Base-by-base conservation (phyloP, 2,888 invertebrate species). In the Drosophila stalkeri region DNA sequence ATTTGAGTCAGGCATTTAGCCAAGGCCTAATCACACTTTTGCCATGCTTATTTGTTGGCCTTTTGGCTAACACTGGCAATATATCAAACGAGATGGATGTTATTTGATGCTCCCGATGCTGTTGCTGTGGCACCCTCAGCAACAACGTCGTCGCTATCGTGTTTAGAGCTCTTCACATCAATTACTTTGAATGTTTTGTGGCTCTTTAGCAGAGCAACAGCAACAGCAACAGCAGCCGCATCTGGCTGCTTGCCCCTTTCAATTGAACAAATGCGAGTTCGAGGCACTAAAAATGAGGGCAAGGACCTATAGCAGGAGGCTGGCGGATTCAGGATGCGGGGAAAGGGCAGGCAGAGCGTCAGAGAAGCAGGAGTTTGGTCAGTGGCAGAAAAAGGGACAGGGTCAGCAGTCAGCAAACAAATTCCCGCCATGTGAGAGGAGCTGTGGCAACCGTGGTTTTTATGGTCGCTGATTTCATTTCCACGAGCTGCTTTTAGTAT, bases 141-240 rank as follows among this genome's bases (percentile, higher is more conserved):
- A 27, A 37, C 59, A 33, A 51, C 14, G 33, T 33, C 51, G 51
- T 27, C 51, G 51, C 33, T 18, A 51, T 57, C 68, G 49, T n/a
- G 54, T 43, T 77, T 63, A 67, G 64, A 65, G 75, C 81, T 70
- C 75, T 67, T 72, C 73, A 80, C 77, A 85, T 86, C 84, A 89
- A 85, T 89, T 89, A 85, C 89, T 75, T 72, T 89, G 74, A 86
- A 79, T 79, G 84, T 76, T 75, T 70, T 68, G 66, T 60, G 72
- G 73, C 63, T 37, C 31, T 43, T 31, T 33, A 51, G 51, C 35
- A 52, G 33, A 51, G n/a, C 33, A 23, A 61, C 23, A 64, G 47
- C 56, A 55, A 12, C 31, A 23, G 64, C 23, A 64, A 44, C 63
- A 72, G n/a, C 14, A 23, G 46, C 31, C 49, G 49, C 49, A 49